These are phyloP conservation scores for Bubo blakistoni DNA, from an alignment of 2,113 vertebrate species.

Conservation along the genomic window DNA sequence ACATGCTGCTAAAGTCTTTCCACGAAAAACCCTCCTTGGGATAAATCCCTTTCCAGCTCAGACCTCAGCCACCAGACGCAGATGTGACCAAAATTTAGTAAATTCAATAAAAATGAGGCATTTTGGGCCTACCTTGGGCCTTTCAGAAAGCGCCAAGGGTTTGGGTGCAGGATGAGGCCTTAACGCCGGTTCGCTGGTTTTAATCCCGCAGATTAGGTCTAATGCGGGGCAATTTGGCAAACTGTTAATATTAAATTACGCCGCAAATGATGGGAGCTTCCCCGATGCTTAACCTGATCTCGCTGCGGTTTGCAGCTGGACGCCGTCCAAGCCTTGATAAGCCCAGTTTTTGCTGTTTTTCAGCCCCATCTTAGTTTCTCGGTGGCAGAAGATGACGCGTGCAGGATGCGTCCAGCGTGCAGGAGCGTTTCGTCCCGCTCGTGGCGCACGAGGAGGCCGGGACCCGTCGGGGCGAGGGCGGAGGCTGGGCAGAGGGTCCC, in stretches of 20 bases:
- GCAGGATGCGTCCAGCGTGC: neutral
- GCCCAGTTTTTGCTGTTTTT: neutral
- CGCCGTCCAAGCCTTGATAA: neutral
- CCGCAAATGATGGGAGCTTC: neutral
- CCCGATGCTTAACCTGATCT: neutral
- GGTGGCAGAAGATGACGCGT: accelerated
- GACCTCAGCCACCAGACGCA: neutral
- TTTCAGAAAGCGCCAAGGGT: neutral
- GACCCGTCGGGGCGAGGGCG: too few relatives aligned
- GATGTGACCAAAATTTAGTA: neutral
- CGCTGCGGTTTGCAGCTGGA: neutral
- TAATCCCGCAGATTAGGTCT: neutral
- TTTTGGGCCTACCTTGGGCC: accelerated
- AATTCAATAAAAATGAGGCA: neutral
- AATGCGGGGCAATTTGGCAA: neutral
- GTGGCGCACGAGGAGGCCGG: too few relatives aligned
- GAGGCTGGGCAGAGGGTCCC: too few relatives aligned
- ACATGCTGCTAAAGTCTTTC: neutral
- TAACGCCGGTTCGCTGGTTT: accelerated
- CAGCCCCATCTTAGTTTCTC: neutral
- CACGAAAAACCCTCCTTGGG: neutral
- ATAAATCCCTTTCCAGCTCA: neutral
- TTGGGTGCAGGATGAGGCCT: neutral
- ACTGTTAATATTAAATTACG: neutral
- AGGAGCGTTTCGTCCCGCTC: neutral